These are phyloP conservation scores for Struthidea cinerea DNA, from an alignment of 2,113 vertebrate species.

Conservation along the genomic window DNA sequence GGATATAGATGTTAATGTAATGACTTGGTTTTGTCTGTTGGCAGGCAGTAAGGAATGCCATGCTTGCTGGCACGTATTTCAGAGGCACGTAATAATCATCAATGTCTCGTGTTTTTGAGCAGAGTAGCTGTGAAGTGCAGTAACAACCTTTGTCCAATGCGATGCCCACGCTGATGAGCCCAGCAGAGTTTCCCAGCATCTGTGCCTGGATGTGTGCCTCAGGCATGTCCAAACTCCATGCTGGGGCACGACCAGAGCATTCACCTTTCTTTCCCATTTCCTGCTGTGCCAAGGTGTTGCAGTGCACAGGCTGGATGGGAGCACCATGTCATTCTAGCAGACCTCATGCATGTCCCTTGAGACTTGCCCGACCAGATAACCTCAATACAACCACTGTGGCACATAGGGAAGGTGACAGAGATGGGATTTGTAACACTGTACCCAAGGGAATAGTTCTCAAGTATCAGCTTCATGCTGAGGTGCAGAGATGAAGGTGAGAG, in stretches of 20 bases:
- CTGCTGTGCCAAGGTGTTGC: background rate
- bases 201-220: background rate
- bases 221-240: background rate
- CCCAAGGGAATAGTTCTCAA: background rate
- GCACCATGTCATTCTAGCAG: background rate
- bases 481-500: background rate
- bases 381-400: background rate
- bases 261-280: background rate
- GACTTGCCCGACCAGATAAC: background rate
- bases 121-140: background rate
- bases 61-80: background rate
- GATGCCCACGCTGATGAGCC: rapidly evolving
- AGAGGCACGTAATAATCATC: background rate
- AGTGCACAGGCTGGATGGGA: background rate
- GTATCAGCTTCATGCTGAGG: background rate
- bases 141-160: background rate
- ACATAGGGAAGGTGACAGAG: background rate
- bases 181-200: background rate
- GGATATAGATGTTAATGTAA: background rate
- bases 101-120: rapidly evolving
- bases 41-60: background rate
- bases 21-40: constrained; percentile 9
- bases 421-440: background rate
- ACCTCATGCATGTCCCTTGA: background rate
- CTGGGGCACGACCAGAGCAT: background rate